These are phyloP conservation scores for Oligia fasciuncula DNA, from an alignment of 2,888 invertebrate genomes.

Conservation along the genomic window DNA sequence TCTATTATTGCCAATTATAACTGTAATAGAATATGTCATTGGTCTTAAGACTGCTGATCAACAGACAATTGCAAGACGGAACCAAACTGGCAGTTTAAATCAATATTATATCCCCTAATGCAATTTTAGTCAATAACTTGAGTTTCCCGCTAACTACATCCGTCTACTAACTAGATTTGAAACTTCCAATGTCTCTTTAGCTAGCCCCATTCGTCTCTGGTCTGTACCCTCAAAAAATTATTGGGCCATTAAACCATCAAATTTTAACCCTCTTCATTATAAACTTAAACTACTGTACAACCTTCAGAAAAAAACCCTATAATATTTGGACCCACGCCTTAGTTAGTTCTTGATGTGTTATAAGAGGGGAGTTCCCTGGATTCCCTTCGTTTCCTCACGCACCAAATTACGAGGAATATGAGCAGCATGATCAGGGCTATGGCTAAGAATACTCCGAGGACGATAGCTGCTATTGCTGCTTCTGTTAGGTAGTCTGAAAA, in stretches of 20 bases:
- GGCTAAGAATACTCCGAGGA: conserved; percentile 91
- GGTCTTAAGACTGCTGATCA: no score
- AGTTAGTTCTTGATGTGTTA: conserved; percentile 64
- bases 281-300: conserved; percentile 14
- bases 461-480: conserved; percentile 92
- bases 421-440: conserved; percentile 91
- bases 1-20: no score
- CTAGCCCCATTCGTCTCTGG: background rate
- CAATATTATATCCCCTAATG: no score
- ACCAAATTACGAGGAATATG: conserved; percentile 90
- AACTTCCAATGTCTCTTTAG: background rate
- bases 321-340: background rate
- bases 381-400: conserved; percentile 89
- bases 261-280: background rate
- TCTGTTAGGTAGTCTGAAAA: conserved; percentile 86
- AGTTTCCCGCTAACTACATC: background rate
- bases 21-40: no score
- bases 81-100: no score
- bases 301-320: conserved; percentile 19
- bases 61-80: no score
- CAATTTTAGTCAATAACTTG: background rate
- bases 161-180: background rate
- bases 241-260: background rate
- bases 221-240: background rate
- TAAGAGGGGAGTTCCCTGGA: conserved; percentile 90